Base-by-base conservation (phyloP, 2,113 vertebrate species). In the Barbus barbus region DNA sequence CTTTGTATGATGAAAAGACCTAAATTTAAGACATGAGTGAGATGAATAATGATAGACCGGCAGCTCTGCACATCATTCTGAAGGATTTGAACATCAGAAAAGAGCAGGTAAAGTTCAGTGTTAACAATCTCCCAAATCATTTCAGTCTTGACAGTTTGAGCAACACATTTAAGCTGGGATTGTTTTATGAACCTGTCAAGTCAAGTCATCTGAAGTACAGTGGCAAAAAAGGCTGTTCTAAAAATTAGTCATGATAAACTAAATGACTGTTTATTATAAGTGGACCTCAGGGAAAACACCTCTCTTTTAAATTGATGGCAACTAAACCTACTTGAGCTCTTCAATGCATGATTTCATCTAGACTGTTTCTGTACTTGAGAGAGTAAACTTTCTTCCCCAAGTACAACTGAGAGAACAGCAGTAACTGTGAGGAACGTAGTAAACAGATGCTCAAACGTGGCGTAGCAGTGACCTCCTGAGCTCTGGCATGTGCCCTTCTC, bases 381-480 rank as follows among this genome's bases (percentile, higher is more conserved):
- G 24, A 78, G 65, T 26, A 67, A 67, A 67, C 3, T 20, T 16
- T 33, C 9, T 24, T 24, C 3, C n/a, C 8, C 33, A 46, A 44
- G 38, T 79, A 44, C 63, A 51, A 24, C 28, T 74, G 46, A 75
- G 20, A 44, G 46, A 48, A 53, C 44, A 46, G 83, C 58, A 51
- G 78, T 65, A 78, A 60, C 18, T 72, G 63, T 71, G 63, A 82
- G 75, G 76, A 82, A 58, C n/a, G 44, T 60, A 84, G 73, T 61
- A 84, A 84, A 82, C 51, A 72, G 18, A 61, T 63, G 31, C 73
- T 76, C 36, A 26, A 48, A 82, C 83, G 77, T 85, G 73, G 80
- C 83, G 69, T 31, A 58, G 16, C 31, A 60, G 58, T 60, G n/a
- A 75, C 79, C 65, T 81, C 12, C 79, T 9, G 65, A 56, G 46